These are phyloP conservation scores for Rhinogobio ventralis DNA, from an alignment of 2,797 vertebrate genomes.

Conservation along the genomic window DNA sequence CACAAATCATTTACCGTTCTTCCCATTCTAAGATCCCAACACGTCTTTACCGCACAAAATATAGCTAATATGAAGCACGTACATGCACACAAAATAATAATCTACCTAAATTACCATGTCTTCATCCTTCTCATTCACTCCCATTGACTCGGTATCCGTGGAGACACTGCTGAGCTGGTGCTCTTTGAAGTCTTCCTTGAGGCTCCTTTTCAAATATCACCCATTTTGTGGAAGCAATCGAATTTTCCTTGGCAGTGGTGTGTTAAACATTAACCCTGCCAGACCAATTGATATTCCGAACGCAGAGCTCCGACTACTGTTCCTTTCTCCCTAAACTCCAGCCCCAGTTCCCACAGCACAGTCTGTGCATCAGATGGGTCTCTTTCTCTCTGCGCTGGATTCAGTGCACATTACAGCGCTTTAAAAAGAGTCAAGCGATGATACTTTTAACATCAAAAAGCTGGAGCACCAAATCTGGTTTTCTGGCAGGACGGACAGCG, in stretches of 20 bases:
- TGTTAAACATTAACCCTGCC: conserved; percentile 42
- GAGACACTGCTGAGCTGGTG: conserved; percentile 35
- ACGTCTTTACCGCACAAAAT: background rate
- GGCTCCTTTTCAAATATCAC: conserved; percentile 48
- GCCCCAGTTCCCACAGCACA: conserved; percentile 37
- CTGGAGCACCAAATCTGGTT: conserved; percentile 67
- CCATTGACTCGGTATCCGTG: conserved; percentile 45
- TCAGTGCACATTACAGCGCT: conserved; percentile 62
- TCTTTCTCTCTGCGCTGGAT: conserved; percentile 21
- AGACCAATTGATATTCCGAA: conserved; percentile 47
- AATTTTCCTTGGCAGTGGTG: conserved; percentile 44
- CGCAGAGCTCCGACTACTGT: conserved; percentile 28
- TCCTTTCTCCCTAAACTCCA: conserved; percentile 41
- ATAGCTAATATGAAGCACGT: conserved; percentile 21
- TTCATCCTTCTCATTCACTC: conserved; percentile 44
- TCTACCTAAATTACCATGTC: conserved; percentile 42
- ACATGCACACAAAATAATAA: conserved; percentile 43
- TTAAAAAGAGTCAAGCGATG: conserved; percentile 65
- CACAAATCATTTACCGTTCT: background rate
- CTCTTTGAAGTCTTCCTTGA: conserved; percentile 51
- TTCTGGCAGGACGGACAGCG: conserved; percentile 63
- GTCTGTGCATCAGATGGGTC: conserved; percentile 39
- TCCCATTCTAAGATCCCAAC: background rate
- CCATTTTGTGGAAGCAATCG: conserved; percentile 49
- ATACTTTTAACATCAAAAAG: conserved; percentile 65